These are phyloP conservation scores for Mesodorylaimus sp. DNA, from an alignment of 2,888 invertebrate species.

Conservation along the genomic window DNA sequence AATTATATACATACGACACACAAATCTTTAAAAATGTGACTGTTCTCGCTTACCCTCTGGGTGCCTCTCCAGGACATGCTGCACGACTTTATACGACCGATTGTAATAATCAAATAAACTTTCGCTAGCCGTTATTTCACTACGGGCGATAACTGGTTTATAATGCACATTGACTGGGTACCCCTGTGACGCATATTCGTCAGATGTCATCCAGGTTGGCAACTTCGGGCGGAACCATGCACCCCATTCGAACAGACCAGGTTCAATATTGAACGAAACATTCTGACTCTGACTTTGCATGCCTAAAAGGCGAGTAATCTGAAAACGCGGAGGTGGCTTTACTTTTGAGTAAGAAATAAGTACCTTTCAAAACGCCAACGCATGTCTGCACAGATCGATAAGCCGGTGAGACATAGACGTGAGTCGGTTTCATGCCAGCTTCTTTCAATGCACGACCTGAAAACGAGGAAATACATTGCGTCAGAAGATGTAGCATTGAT, in stretches of 20 bases:
- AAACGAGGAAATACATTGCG: too few relatives aligned
- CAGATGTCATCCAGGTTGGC: slow-evolving; percentile 54
- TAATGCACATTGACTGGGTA: slow-evolving; percentile 55
- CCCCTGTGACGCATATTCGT: slow-evolving; percentile 42
- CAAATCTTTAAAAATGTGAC: too few relatives aligned
- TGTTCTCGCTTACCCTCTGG: too few relatives aligned
- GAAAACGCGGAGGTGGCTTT: not conserved
- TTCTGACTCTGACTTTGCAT: slow-evolving; percentile 19
- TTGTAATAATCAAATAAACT: slow-evolving; percentile 48
- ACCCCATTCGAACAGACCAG: slow-evolving; percentile 80
- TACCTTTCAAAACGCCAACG: slow-evolving; percentile 38
- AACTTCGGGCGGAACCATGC: slow-evolving; percentile 63
- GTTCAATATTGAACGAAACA: slow-evolving; percentile 58
- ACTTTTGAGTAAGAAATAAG: not conserved
- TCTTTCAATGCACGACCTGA: slow-evolving; percentile 59
- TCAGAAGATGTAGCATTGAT: too few relatives aligned
- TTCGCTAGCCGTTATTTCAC: slow-evolving; percentile 37
- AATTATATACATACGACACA: too few relatives aligned
- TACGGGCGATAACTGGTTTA: slow-evolving; percentile 41
- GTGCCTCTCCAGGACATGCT: slow-evolving; percentile 38
- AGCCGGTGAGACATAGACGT: slow-evolving; percentile 70
- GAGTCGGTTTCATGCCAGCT: slow-evolving; percentile 47
- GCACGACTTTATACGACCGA: slow-evolving; percentile 43
- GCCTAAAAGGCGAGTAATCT: not conserved
- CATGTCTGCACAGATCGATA: slow-evolving; percentile 73